Conservation (phyloP, 2,797 vertebrate species). For the Tarsius wallacei region DNA sequence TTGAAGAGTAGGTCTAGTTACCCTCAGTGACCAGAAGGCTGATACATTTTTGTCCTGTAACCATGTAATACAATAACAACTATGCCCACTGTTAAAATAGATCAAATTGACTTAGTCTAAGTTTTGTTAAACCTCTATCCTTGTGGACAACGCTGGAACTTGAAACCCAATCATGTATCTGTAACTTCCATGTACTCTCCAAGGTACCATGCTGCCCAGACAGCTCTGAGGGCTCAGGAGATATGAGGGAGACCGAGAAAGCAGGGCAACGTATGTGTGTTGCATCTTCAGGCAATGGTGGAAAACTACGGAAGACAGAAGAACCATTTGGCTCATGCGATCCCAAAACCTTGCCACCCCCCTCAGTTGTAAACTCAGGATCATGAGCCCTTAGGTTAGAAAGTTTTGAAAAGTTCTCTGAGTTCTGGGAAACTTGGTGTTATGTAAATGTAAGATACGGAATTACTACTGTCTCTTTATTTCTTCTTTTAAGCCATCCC, state of each 20-base stretch:
- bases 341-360: background rate
- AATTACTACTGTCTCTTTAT: constrained; percentile 3
- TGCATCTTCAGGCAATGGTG: background rate
- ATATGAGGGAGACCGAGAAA: background rate
- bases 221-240: background rate
- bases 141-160: background rate
- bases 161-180: background rate
- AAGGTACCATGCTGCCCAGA: background rate
- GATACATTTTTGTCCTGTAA: background rate
- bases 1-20: background rate
- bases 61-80: background rate
- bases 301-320: background rate
- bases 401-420: constrained; percentile 19
- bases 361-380: background rate
- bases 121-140: background rate
- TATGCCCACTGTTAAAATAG: background rate
- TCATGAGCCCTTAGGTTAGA: background rate
- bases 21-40: background rate
- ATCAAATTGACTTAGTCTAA: background rate
- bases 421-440: constrained; percentile 44
- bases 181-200: background rate
- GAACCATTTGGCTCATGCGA: background rate
- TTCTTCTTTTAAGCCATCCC: constrained; percentile 42
- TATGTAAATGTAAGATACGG: constrained; percentile 20
- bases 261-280: background rate